A percentile compares a stretch with the other conserved stretches of the same genome.
Evolutionary conservation across 2,888 invertebrate genomes (phyloP).

Genomic region (Eilema depressum): DNA sequence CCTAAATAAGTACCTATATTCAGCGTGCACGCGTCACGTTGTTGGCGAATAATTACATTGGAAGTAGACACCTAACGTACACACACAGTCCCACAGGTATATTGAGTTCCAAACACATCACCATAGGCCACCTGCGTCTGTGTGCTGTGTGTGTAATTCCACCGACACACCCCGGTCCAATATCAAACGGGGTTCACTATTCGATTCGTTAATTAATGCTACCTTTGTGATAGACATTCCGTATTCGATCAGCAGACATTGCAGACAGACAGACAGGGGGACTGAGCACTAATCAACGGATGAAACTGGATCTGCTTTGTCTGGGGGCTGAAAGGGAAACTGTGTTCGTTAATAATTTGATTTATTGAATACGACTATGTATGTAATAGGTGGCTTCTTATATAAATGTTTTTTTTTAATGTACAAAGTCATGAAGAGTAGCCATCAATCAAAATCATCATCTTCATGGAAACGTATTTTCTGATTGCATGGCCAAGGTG

Average conservation of each 20-base stretch:
- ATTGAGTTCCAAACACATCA: background rate
- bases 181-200: conserved; percentile 65
- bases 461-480: no score
- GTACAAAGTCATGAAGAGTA: no score
- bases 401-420: no score
- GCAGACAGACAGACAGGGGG: conserved; percentile 56
- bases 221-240: conserved; percentile 65
- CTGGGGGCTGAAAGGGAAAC: conserved; percentile 34
- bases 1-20: conserved; percentile 55
- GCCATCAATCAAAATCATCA: no score
- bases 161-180: conserved; percentile 13
- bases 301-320: conserved; percentile 49
- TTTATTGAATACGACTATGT: background rate
- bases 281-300: conserved; percentile 57
- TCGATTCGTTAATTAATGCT: conserved; percentile 70
- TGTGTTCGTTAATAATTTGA: conserved; percentile 26
- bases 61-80: conserved; percentile 52
- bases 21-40: conserved; percentile 61
- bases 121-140: background rate
- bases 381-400: background rate
- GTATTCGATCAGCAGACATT: conserved; percentile 44
- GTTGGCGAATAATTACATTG: conserved; percentile 69
- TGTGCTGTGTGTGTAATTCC: background rate
- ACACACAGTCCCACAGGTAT: conserved; percentile 15
- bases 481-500: no score